Evolutionary conservation across 2,797 vertebrate genomes (phyloP).

Genomic region (Hephaestus fuliginosus): DNA sequence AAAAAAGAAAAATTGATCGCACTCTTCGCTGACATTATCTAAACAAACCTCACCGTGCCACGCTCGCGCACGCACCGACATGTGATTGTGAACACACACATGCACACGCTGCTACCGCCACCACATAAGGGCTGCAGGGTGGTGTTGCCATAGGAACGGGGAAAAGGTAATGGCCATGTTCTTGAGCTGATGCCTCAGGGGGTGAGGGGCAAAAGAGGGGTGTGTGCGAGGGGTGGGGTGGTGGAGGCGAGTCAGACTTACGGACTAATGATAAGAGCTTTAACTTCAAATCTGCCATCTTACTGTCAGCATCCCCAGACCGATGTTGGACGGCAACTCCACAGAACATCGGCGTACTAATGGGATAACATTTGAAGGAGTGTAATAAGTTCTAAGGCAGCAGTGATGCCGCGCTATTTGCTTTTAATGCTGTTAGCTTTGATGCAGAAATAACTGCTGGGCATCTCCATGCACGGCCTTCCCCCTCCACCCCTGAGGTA

Average conservation of each 20-base stretch:
- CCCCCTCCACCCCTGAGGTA: constrained; percentile 39
- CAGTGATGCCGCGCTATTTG: constrained; percentile 24
- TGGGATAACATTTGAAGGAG: constrained; percentile 29
- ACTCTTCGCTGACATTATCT: constrained; percentile 48
- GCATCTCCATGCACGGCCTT: constrained; percentile 28
- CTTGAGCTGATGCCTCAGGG: constrained; percentile 81
- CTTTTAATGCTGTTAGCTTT: constrained; percentile 47
- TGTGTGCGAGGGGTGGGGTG: constrained; percentile 33
- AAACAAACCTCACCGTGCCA: constrained; percentile 51
- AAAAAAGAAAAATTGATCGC: constrained; percentile 34
- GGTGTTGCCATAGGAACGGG: constrained; percentile 87
- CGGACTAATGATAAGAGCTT: constrained; percentile 65
- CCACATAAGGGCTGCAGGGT: constrained; percentile 75
- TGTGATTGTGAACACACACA: constrained; percentile 36
- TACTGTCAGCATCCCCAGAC: constrained; percentile 19
- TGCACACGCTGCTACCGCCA: constrained; percentile 60
- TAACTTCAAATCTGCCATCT: constrained; percentile 54
- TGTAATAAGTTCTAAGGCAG: constrained; percentile 23
- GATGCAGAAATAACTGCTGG: constrained; percentile 40
- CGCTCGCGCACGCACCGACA: constrained; percentile 29
- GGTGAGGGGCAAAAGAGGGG: constrained; percentile 67
- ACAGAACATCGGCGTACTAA: background rate
- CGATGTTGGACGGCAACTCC: background rate
- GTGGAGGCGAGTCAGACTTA: constrained; percentile 61
- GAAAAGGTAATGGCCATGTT: constrained; percentile 85